Conservation (phyloP, 2,113 vertebrate species). For the Synodontis membranacea region DNA sequence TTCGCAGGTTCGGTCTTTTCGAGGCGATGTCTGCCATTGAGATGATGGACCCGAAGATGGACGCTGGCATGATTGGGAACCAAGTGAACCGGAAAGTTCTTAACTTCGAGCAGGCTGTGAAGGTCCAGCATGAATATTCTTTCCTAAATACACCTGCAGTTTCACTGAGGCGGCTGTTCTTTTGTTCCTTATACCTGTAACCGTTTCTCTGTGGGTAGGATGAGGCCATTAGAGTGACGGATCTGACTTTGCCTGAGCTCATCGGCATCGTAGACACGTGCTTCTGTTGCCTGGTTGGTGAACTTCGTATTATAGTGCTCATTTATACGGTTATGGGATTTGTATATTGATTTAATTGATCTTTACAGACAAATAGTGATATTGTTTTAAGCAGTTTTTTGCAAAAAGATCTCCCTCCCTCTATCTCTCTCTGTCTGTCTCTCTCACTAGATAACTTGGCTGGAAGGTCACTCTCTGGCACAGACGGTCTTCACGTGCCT, state of each 20-base stretch:
- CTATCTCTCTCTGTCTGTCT: slow-evolving; percentile 9
- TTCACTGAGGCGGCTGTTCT: not conserved
- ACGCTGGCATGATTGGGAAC: slow-evolving; percentile 99
- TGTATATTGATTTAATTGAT: not conserved
- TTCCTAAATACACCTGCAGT: not conserved
- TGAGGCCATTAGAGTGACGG: slow-evolving; percentile 91
- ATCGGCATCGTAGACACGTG: slow-evolving; percentile 97
- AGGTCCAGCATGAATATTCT: slow-evolving; percentile 71
- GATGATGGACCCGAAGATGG: slow-evolving; percentile 99
- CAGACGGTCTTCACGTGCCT: slow-evolving; percentile 99
- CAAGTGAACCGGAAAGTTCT: slow-evolving; percentile 98
- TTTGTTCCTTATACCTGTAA: slow-evolving; percentile 15
- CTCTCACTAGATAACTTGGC: slow-evolving; percentile 88
- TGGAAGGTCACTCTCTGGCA: slow-evolving; percentile 96
- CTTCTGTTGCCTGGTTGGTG: slow-evolving; percentile 96
- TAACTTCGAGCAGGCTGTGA: slow-evolving; percentile 97
- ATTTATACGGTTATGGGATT: not conserved
- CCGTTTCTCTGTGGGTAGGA: slow-evolving; percentile 74
- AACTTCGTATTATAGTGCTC: not conserved
- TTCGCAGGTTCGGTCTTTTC: slow-evolving; percentile 91
- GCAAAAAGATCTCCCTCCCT: not conserved
- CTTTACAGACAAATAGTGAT: not conserved
- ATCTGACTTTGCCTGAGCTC: slow-evolving; percentile 89
- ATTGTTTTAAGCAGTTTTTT: not conserved
- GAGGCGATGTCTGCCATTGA: slow-evolving; percentile 99